Evolutionary conservation across 2,113 vertebrate genomes (phyloP).

Genomic region (Sander lucioperca): DNA sequence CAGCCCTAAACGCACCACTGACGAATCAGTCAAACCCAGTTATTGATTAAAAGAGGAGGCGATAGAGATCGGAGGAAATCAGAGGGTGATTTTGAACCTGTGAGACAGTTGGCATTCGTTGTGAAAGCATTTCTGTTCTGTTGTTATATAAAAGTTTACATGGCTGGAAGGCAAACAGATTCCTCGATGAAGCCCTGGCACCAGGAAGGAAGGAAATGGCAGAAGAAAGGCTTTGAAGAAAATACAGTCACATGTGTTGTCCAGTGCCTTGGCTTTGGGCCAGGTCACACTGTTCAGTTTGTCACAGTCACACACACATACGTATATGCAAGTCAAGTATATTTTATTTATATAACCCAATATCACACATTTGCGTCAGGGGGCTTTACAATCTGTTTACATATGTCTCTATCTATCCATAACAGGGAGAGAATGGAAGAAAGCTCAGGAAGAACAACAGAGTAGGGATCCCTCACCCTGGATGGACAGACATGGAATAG

Average conservation of each 20-base stretch:
- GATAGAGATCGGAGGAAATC: background rate
- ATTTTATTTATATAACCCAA: too few species aligned
- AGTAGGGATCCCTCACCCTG: too few species aligned
- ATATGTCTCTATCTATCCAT: too few species aligned
- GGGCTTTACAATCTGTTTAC: too few species aligned
- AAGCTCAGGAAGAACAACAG: too few species aligned
- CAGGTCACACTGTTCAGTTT: constrained; percentile 7
- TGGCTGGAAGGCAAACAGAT: constrained; percentile 1
- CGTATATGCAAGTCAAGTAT: background rate
- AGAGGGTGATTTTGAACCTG: background rate
- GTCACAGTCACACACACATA: background rate
- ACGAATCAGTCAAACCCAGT: background rate
- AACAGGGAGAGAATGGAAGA: too few species aligned
- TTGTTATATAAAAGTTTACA: constrained; percentile 10
- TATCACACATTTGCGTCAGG: too few species aligned
- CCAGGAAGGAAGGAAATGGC: constrained; percentile 33
- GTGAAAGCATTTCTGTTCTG: background rate
- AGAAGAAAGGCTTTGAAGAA: constrained; percentile 28
- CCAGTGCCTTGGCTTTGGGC: background rate
- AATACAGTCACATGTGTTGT: constrained; percentile 55
- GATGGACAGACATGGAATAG: too few species aligned
- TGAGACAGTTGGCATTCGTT: background rate
- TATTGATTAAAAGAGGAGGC: background rate
- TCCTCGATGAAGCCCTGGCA: constrained; percentile 19
- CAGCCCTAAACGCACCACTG: too few species aligned